Conservation (phyloP, 2,113 vertebrate genomes). For the Takifugu bimaculatus region DNA sequence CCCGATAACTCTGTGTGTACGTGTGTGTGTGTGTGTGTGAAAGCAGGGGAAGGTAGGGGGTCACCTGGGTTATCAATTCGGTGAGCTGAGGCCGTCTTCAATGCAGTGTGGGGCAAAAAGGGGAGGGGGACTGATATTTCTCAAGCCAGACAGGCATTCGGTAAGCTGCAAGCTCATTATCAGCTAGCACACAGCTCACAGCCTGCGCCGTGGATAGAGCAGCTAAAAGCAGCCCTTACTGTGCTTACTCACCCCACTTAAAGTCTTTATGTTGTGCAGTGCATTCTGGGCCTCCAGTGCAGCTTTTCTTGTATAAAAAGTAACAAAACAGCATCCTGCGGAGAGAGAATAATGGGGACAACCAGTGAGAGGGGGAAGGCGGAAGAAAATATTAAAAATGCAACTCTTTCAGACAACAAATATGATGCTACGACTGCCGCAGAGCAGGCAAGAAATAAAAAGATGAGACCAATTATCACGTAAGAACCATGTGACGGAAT, state of each 20-base stretch:
- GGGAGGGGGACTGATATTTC: conserved; percentile 27
- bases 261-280: conserved; percentile 99
- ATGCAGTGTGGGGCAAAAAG: conserved; percentile 17
- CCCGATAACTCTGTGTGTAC: conserved; percentile 12
- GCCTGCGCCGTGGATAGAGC: conserved; percentile 39
- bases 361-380: conserved; percentile 24
- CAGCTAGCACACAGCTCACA: conserved; percentile 36
- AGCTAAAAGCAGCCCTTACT: conserved; percentile 48
- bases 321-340: conserved; percentile 99
- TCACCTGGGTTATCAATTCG: conserved; percentile 26
- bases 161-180: conserved; percentile 54
- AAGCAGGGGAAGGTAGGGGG: background rate
- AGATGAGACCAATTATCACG: conserved; percentile 28
- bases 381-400: conserved; percentile 41
- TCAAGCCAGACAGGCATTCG: conserved; percentile 33
- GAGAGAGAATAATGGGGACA: conserved; percentile 39
- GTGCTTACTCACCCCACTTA: conserved; percentile 96
- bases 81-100: conserved; percentile 11
- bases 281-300: conserved; percentile 99
- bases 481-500: conserved; percentile 45
- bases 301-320: conserved; percentile 99
- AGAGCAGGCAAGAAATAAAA: conserved; percentile 30
- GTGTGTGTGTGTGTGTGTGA: background rate
- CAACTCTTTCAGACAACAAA: conserved; percentile 30
- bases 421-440: conserved; percentile 14